Evolutionary conservation across 2,888 invertebrate species (phyloP).

Genomic region (Xylocampa areola): DNA sequence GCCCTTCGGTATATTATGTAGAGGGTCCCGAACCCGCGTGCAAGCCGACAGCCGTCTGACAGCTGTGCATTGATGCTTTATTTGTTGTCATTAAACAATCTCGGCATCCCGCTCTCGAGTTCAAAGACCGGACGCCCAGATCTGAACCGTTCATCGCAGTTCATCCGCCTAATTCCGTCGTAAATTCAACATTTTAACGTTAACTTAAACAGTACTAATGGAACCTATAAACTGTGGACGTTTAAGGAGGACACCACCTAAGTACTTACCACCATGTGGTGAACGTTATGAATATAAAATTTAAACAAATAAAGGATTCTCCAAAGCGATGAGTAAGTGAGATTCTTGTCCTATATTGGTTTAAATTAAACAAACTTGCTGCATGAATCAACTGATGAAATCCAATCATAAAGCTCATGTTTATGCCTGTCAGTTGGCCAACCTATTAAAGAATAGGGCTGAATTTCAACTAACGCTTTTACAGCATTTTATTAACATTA

Average conservation of each 20-base stretch:
- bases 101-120: constrained; percentile 74
- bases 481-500: background rate
- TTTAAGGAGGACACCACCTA: constrained; percentile 22
- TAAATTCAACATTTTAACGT: constrained; percentile 44
- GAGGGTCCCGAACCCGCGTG: constrained; percentile 63
- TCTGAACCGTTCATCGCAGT: constrained; percentile 69
- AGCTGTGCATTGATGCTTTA: constrained; percentile 78
- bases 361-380: constrained; percentile 25
- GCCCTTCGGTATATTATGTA: constrained; percentile 65
- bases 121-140: constrained; percentile 78
- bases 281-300: constrained; percentile 44
- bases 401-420: constrained; percentile 3
- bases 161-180: constrained; percentile 67
- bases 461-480: background rate
- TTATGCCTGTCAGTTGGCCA: background rate
- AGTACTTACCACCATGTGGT: constrained; percentile 31
- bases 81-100: constrained; percentile 76
- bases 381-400: constrained; percentile 41
- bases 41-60: constrained; percentile 66
- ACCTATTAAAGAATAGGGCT: background rate
- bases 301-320: constrained; percentile 66
- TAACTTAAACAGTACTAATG: constrained; percentile 27
- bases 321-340: constrained; percentile 68
- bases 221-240: constrained; percentile 19
- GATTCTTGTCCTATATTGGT: constrained; percentile 36